A percentile compares a stretch with the other conserved stretches of the same genome.
phyloP scores from a whole-genome alignment of 2,113 vertebrate genomes.

The Plecotus auritus region DNA sequence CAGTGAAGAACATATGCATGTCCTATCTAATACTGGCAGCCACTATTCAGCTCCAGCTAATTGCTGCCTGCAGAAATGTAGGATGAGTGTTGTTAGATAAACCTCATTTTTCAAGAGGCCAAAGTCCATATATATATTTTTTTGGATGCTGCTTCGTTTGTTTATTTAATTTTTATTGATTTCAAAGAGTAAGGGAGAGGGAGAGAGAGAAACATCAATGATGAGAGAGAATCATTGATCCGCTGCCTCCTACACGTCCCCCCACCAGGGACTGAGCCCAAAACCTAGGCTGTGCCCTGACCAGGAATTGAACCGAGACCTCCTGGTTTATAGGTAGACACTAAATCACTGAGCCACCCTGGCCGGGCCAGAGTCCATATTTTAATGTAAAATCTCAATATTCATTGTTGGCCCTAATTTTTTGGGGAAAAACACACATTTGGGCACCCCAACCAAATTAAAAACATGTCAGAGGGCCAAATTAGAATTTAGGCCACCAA shows the following conservation, averaged over 20 bases:
- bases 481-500: background rate
- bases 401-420: background rate
- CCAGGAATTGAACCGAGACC: too few species aligned
- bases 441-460: too few species aligned
- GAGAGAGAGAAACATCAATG: too few species aligned
- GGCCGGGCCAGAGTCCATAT: background rate
- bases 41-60: background rate
- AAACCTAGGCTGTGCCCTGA: too few species aligned
- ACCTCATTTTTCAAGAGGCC: slow-evolving; percentile 14
- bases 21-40: background rate
- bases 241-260: too few species aligned
- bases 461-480: background rate
- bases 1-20: background rate
- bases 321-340: too few species aligned
- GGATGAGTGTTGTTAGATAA: background rate
- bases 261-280: too few species aligned
- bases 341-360: too few species aligned
- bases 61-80: background rate
- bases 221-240: too few species aligned
- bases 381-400: slow-evolving; percentile 27
- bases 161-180: too few species aligned
- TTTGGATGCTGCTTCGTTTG: too few species aligned
- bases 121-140: background rate
- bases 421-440: background rate
- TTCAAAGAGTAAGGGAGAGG: too few species aligned